Evolutionary conservation across 2,113 vertebrate species (phyloP).

Genomic region (Notechis scutatus): DNA sequence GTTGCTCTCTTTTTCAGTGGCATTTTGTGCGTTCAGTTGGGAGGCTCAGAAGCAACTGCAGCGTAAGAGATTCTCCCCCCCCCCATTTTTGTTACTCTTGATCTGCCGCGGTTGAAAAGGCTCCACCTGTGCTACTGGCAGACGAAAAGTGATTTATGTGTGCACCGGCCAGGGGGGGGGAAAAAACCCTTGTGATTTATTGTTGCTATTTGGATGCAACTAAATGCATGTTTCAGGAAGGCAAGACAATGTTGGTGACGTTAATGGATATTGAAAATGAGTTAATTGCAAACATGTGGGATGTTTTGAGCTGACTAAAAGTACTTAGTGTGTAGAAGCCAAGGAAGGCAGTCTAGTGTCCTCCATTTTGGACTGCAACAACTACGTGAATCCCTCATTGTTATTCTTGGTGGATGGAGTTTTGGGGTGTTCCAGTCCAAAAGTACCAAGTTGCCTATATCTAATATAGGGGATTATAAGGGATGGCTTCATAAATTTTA

Average conservation of each 20-base stretch:
- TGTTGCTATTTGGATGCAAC: not conserved
- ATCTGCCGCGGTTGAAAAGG: not conserved
- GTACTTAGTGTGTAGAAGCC: not conserved
- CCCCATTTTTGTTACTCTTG: not conserved
- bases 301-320: not conserved
- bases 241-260: conserved; percentile 41
- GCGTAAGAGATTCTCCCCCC: not conserved
- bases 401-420: not conserved
- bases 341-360: not conserved
- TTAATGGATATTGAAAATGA: conserved; percentile 41
- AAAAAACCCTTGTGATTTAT: conserved; percentile 15
- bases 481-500: not conserved
- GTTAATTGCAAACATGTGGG: conserved; percentile 32
- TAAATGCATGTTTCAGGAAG: not conserved
- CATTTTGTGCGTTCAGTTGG: not conserved
- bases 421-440: not conserved
- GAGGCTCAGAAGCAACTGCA: not conserved
- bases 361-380: not conserved
- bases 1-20: not conserved
- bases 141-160: not conserved
- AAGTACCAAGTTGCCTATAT: not conserved
- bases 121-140: not conserved
- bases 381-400: not conserved
- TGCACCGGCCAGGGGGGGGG: not conserved
- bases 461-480: not conserved